Conservation (phyloP, 1,140 invertebrate species). For the Protaetia brevitarsis region DNA sequence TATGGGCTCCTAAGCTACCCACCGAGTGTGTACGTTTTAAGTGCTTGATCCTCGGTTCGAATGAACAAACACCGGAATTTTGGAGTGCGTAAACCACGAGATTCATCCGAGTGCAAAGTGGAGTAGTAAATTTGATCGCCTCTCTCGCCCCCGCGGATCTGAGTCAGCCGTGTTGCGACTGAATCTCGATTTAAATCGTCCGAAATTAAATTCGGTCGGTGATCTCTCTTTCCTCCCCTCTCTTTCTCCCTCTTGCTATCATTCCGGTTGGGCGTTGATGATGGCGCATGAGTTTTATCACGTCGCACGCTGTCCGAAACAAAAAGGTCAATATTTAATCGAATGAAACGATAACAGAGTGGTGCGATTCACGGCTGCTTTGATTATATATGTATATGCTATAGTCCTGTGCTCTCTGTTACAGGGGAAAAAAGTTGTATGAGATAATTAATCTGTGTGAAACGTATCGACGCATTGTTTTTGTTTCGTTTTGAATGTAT, state of each 20-base stretch:
- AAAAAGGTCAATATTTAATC: background rate
- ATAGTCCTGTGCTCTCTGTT: too few relatives aligned
- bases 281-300: background rate
- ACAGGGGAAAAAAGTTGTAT: too few relatives aligned
- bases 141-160: background rate
- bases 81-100: background rate
- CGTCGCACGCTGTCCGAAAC: background rate
- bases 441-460: too few relatives aligned
- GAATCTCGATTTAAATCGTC: background rate
- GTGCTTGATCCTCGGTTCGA: slow-evolving; percentile 3
- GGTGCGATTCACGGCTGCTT: background rate
- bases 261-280: too few relatives aligned
- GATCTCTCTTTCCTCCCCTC: background rate
- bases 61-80: background rate
- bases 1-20: background rate
- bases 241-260: background rate
- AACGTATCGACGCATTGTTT: too few relatives aligned
- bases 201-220: slow-evolving; percentile 11
- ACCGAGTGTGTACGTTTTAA: slow-evolving; percentile 9
- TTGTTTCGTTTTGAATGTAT: too few relatives aligned
- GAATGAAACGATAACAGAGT: background rate
- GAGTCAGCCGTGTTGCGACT: background rate
- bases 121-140: background rate
- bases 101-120: background rate
- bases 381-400: too few relatives aligned